Evolutionary conservation across 2,113 vertebrate species (phyloP), one percentile per base, ranked within the genome.

Genomic region (Nyctibius bracteatus): DNA sequence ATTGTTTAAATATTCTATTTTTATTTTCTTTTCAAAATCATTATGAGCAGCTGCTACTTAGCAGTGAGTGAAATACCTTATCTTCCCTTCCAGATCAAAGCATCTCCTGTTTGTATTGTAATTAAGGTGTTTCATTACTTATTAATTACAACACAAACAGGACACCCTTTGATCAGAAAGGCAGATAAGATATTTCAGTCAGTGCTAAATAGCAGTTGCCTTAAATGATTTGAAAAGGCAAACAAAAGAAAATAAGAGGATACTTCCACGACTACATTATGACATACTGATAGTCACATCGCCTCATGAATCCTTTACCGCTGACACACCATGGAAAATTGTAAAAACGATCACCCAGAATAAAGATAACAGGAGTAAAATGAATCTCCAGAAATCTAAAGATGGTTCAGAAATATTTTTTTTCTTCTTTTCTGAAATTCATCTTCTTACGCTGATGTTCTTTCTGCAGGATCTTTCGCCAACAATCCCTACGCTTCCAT

Each of bases 101-200:
- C 28, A 19, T 58, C 95, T 93, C 66, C 95, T 80, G 82, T 58
- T 93, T 92, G 68, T 77, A 14, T 37, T 70, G 86, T 96, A 94
- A 97, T 97, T 97, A 94, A 74, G 78, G 85, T 54, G 82, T 86
- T 96, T 95, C 88, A 65, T 97, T 95, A 93, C 59, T 28, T 83
- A 94, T 94, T 95, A 95, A 96, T 95, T 95, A 92, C 92, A 82
- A 68, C 78, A 65, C 74, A 81, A 79, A 72, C 90, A 85, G 78
- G 57, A 88, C 85, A 39, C 35, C 24, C 92, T 96, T 95, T 95
- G 92, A 97, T 94, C 90, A 66, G 74, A 46, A 25, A 49, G 41
- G 41, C 33, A 95, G 91, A 81, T 94, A 81, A 84, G 88, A 37
- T 30, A 73, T 92, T 92, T 92, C 92, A 63, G 52, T 46, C 79